Evolutionary conservation across 2,113 vertebrate genomes (phyloP).

Genomic region (Sapajus apella): DNA sequence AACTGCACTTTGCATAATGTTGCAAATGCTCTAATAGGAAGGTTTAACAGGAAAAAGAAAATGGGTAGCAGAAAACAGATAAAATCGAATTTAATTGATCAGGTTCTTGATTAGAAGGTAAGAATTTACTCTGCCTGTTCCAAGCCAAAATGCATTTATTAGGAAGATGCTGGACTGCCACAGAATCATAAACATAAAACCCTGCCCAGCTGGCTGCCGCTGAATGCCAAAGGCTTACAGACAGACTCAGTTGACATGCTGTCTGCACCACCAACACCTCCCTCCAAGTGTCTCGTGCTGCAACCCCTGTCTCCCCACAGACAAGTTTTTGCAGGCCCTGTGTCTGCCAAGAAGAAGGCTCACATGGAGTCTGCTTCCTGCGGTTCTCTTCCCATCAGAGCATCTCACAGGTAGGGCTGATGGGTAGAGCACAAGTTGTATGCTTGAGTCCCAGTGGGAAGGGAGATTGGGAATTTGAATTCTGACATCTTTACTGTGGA

Average conservation of each 20-base stretch:
- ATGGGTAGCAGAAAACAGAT: neutral
- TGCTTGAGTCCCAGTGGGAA: neutral
- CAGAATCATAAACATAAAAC: neutral
- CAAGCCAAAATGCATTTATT: neutral
- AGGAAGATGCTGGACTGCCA: neutral
- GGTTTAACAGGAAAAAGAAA: neutral
- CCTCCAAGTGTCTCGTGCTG: too few relatives aligned
- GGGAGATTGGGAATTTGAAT: neutral
- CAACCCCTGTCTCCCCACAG: too few relatives aligned
- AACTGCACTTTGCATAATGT: neutral
- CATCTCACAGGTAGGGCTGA: too few relatives aligned
- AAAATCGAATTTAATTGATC: neutral
- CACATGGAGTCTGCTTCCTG: neutral
- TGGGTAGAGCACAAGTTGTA: neutral
- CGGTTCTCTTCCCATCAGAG: neutral
- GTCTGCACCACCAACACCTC: too few relatives aligned
- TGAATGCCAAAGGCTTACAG: neutral
- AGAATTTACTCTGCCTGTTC: neutral
- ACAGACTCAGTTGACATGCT: neutral
- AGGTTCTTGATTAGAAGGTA: neutral
- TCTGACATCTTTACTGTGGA: neutral
- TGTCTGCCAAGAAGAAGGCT: accelerated
- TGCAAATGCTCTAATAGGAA: neutral
- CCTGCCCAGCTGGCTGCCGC: neutral
- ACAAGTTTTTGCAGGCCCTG: too few relatives aligned